Evolutionary conservation across 1,140 invertebrate genomes (phyloP), one percentile per base, ranked within the genome.

Genomic region (Cotesia glomerata): DNA sequence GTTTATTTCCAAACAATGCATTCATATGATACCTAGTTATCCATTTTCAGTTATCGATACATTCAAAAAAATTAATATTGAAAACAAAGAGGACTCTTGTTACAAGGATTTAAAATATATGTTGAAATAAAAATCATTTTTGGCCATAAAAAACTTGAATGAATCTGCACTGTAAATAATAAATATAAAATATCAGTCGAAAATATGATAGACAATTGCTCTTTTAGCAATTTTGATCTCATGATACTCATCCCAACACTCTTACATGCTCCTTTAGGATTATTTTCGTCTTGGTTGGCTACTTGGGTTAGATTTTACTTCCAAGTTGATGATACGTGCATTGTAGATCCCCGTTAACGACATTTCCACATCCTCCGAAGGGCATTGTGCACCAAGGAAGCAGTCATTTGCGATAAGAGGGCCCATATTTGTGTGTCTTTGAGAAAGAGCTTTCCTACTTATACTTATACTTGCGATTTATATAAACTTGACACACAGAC

Each of bases 371-470:
- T 75, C 75, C 77, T 77, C 80, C 79, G 83, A 84, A 85, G 81
- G 82, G 81, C 81, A 82, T 79, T 81, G 81, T 82, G 74, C 81
- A 81, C 74, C 76, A 73, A 81, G 82, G 80, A 84, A 85, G 79
- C 79, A 83, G 83, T 83, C 81, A 84, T 85, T 85, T 85, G 83
- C 82, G 84, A 85, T 85, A 85, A 85, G 82, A 77, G 82, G 74
- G 11, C 39, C 79, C 76, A 78, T 80, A 77, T 72, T 73, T 77
- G 76, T 75, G 72, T 79, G 75, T 76, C 78, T 61, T 45, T 52
- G 26, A 49, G 52, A 72, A 61, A 54, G 34, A 58, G 39, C 39
- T 45, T 45, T 45, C 11, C 39, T 45, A 45, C 39, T 45, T 26
- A 26, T 26, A 26, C 26, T 45, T 18, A 13, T 62, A 35, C 56